Evolutionary conservation across 2,888 invertebrate species (phyloP).

Genomic region (Aphidoletes aphidimyza): DNA sequence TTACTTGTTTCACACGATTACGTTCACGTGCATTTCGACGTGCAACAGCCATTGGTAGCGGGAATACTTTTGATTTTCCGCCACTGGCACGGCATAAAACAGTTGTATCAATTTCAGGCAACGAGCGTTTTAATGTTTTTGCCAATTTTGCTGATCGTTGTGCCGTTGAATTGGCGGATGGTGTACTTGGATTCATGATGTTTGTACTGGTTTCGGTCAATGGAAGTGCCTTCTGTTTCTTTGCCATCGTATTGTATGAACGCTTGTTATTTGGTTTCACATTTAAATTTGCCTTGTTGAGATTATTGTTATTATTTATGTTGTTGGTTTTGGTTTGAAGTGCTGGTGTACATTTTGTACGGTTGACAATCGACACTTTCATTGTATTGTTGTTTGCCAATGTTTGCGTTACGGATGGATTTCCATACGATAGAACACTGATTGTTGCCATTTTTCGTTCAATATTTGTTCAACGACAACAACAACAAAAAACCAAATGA

Average conservation of each 20-base stretch:
- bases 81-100: constrained; percentile 65
- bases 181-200: neutral
- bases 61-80: constrained; percentile 61
- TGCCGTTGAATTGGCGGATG: constrained; percentile 60
- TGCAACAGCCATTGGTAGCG: constrained; percentile 84
- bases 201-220: constrained; percentile 61
- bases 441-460: constrained; percentile 62
- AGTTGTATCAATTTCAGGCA: constrained; percentile 64
- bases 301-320: constrained; percentile 56
- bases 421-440: constrained; percentile 63
- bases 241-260: constrained; percentile 63
- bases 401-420: constrained; percentile 3
- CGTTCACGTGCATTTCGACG: constrained; percentile 81
- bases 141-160: constrained; percentile 61
- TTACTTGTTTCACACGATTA: constrained; percentile 78
- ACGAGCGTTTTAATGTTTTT: constrained; percentile 60
- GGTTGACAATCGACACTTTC: constrained; percentile 58
- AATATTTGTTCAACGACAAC: neutral
- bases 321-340: constrained; percentile 50
- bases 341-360: constrained; percentile 7
- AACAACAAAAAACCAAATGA: constrained; percentile 21
- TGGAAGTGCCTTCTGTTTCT: constrained; percentile 68
- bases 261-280: constrained; percentile 17
- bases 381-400: constrained; percentile 59
- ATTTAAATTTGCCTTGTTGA: constrained; percentile 55